A percentile compares a stretch with the other conserved stretches of the same genome.
Conservation (phyloP, 2,113 vertebrate genomes). For the Pavo muticus region DNA sequence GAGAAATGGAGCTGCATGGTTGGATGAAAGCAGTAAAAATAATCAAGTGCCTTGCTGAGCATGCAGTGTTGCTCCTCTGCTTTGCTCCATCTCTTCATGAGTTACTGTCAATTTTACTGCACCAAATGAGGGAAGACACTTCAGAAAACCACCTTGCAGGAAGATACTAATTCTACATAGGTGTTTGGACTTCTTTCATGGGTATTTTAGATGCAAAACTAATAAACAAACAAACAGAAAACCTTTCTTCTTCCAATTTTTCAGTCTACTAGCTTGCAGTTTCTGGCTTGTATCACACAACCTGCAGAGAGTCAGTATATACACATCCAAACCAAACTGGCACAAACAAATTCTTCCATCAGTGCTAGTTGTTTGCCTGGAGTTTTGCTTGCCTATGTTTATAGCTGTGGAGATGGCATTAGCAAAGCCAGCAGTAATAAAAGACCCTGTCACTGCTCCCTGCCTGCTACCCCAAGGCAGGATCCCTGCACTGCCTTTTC, state of each 20-base stretch:
- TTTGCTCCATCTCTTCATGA: background rate
- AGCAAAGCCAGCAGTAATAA: background rate
- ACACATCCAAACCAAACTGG: background rate
- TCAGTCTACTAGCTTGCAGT: background rate
- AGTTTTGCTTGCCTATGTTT: background rate
- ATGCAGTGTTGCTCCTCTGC: background rate
- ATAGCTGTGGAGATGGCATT: background rate
- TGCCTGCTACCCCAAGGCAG: background rate
- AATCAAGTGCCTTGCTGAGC: conserved; percentile 27
- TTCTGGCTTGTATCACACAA: background rate
- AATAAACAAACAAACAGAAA: background rate
- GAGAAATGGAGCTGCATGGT: conserved; percentile 42
- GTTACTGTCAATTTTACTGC: background rate
- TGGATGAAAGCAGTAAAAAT: conserved; percentile 32
- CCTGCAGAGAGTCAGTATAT: background rate
- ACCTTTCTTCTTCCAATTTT: background rate
- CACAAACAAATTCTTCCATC: background rate
- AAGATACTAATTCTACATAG: background rate
- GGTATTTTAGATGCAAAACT: background rate
- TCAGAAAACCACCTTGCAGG: background rate
- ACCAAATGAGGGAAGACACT: background rate
- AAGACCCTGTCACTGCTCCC: background rate
- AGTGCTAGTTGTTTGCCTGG: background rate
- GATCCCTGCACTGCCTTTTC: background rate
- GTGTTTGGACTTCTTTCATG: background rate